phyloP scores from a whole-genome alignment of 2,113 vertebrate species.

The Ciconia maguari region DNA sequence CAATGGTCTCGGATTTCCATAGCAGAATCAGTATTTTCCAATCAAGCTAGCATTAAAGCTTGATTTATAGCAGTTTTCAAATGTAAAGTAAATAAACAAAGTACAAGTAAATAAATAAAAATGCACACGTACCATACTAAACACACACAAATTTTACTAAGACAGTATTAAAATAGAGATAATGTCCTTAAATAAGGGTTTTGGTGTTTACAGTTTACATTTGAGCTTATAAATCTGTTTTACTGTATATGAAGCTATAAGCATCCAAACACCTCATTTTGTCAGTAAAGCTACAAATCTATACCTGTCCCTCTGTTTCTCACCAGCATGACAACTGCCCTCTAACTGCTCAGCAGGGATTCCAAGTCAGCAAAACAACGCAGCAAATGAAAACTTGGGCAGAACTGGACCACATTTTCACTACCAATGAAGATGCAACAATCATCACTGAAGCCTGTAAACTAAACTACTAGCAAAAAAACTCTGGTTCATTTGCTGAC shows the following conservation, averaged over 20 bases:
- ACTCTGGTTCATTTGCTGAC: background rate
- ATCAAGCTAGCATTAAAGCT: background rate
- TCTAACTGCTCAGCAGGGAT: background rate
- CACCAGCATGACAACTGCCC: accelerated
- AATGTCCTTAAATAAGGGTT: background rate
- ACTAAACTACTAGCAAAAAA: background rate
- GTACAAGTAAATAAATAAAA: background rate
- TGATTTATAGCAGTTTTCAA: background rate
- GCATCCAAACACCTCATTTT: background rate
- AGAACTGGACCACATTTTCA: background rate
- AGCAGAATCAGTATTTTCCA: background rate
- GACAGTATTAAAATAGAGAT: background rate
- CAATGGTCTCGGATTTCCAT: background rate
- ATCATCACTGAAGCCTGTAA: background rate
- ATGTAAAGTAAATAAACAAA: background rate
- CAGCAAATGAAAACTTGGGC: background rate
- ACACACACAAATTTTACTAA: background rate
- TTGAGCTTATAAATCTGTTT: background rate
- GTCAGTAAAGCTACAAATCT: background rate
- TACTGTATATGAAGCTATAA: background rate
- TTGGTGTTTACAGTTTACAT: background rate
- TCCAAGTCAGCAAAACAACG: background rate
- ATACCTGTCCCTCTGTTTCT: background rate
- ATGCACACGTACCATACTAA: background rate
- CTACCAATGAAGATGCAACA: background rate